Evolutionary conservation across 2,113 vertebrate species (phyloP), one percentile per base, ranked within the genome.

Genomic region (Hylia prasina): DNA sequence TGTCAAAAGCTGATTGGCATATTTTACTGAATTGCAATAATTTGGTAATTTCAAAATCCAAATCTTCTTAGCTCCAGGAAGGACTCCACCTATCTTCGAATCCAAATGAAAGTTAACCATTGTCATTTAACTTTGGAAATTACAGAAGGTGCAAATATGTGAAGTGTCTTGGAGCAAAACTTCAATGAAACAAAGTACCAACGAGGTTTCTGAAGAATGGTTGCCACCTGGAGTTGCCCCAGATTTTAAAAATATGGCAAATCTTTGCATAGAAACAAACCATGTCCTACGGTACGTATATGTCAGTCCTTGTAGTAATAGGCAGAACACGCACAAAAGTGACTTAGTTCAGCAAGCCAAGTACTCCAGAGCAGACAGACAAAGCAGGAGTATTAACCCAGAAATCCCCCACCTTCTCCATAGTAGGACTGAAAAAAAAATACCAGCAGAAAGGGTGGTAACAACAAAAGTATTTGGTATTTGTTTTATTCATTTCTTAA

Each of bases 21-120:
- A 58, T 42, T 82, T 95, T 90, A 75, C 19, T 93, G 48, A 96
- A 87, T 66, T 77, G 31, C 20, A 96, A 60, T 31, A 31, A 57
- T 73, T 94, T 95, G 7, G 90, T 89, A 40, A 94, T 87, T 96
- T 84, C 35, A 77, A 84, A 86, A 88, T 91, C 14, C 48, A 96
- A 78, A 90, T 58, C 37, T 54, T 66, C 40, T 82, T 96, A 88
- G 71, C 10, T 87, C 30, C 39, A 66, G 87, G 31, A 91, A 85
- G 86, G 54, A 84, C 72, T 93, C 50, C 13, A 86, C 80, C 60
- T 90, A n/a, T 47, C 44, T 24, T 94, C 42, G 15, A 79, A 82
- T 75, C 42, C 68, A 91, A 77, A 87, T 84, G 85, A 60, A 94
- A 57, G 13, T 63, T 84, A 70, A 73, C 21, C 85, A 24, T 64